Conservation (phyloP, 2,797 vertebrate genomes). For the Aulostomus chinensis region DNA sequence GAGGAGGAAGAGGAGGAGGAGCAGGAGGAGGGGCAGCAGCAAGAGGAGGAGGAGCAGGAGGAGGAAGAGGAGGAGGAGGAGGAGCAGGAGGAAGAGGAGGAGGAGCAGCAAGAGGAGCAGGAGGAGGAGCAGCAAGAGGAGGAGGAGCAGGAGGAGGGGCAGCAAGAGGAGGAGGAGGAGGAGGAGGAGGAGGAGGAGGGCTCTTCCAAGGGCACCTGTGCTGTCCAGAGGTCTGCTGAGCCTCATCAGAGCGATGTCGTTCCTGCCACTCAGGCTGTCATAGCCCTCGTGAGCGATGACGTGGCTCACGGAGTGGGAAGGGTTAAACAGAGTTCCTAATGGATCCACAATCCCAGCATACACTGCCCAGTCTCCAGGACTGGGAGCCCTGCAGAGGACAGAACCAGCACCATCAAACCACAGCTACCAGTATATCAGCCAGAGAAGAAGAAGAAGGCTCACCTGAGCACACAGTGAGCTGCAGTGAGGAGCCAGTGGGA, state of each 20-base stretch:
- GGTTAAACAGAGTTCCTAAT: conserved; percentile 39
- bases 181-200: not conserved
- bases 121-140: too few relatives aligned
- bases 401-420: not conserved
- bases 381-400: conserved; percentile 44
- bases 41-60: too few relatives aligned
- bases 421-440: too few relatives aligned
- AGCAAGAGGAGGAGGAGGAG: too few relatives aligned
- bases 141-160: too few relatives aligned
- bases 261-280: conserved; percentile 72
- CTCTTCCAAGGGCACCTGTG: conserved; percentile 57
- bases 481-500: conserved; percentile 86
- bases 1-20: too few relatives aligned
- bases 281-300: conserved; percentile 80
- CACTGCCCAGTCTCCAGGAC: conserved; percentile 70
- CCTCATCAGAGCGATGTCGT: conserved; percentile 87
- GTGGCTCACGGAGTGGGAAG: conserved; percentile 57
- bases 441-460: too few relatives aligned
- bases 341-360: conserved; percentile 78
- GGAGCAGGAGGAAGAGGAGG: too few relatives aligned
- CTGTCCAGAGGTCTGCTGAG: conserved; percentile 70
- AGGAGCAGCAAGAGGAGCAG: too few relatives aligned
- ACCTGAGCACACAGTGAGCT: conserved; percentile 86
- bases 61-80: too few relatives aligned
- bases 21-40: too few relatives aligned